Evolutionary conservation across 1,140 invertebrate genomes (phyloP).

Genomic region (Leucophenga varia): DNA sequence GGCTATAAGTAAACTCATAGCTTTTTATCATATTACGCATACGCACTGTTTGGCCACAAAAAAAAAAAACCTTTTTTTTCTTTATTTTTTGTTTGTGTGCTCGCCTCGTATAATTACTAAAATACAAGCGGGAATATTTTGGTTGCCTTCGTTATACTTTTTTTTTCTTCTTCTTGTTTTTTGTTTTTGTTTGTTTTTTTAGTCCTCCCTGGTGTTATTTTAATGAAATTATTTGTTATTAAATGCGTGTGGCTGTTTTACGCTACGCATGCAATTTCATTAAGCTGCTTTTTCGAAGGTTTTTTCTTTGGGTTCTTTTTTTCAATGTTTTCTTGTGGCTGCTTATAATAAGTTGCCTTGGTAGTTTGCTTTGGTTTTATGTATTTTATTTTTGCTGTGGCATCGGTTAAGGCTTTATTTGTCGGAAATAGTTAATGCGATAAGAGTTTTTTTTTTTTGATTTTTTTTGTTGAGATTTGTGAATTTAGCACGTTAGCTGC

Average conservation of each 20-base stretch:
- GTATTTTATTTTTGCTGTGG: constrained; percentile 9
- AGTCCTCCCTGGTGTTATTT: constrained; percentile 15
- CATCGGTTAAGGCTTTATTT: constrained; percentile 26
- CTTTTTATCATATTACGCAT: too few species aligned
- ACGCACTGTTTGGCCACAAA: too few species aligned
- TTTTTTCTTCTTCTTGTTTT: constrained; percentile 13
- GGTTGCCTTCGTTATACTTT: constrained; percentile 20
- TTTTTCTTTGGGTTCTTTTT: too few species aligned
- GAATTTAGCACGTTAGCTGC: too few species aligned
- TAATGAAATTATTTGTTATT: constrained; percentile 37
- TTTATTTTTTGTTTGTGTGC: too few species aligned
- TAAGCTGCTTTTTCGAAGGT: constrained; percentile 16
- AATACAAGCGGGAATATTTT: constrained; percentile 45
- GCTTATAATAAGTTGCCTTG: too few species aligned
- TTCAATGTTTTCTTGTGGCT: background rate
- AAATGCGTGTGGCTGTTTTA: constrained; percentile 14
- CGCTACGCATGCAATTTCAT: constrained; percentile 45
- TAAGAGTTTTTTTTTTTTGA: constrained; percentile 43
- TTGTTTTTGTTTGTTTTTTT: constrained; percentile 6
- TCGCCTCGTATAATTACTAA: constrained; percentile 36
- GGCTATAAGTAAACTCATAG: too few species aligned
- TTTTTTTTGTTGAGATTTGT: too few species aligned
- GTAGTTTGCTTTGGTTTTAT: background rate
- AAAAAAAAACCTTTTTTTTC: too few species aligned
- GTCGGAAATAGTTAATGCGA: constrained; percentile 52